A percentile compares a stretch with the other conserved stretches of the same genome.
Evolutionary conservation across 2,888 invertebrate species (phyloP).

Genomic region (Chouioia cunea): DNA sequence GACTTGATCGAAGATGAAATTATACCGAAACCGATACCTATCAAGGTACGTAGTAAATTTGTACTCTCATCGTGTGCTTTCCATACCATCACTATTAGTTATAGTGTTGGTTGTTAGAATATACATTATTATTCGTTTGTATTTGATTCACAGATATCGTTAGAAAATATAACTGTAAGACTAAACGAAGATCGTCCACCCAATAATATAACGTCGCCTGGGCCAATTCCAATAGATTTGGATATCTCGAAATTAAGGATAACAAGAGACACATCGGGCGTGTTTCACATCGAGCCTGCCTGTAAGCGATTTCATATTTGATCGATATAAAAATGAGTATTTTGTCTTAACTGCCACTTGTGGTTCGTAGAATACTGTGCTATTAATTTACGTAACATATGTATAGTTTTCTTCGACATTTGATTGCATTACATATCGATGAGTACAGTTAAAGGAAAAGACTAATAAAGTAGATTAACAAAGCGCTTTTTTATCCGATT

Average conservation of each 20-base stretch:
- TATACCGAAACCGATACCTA: slow-evolving; percentile 82
- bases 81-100: too few relatives aligned
- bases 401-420: slow-evolving; percentile 14
- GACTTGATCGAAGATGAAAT: slow-evolving; percentile 92
- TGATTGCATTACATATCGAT: slow-evolving; percentile 23
- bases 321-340: slow-evolving; percentile 12
- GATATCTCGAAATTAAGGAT: slow-evolving; percentile 79
- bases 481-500: slow-evolving; percentile 33
- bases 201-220: slow-evolving; percentile 84
- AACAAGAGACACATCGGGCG: slow-evolving; percentile 79
- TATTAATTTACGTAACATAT: slow-evolving; percentile 25
- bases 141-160: slow-evolving; percentile 72
- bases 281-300: slow-evolving; percentile 79
- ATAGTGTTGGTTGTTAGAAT: too few relatives aligned
- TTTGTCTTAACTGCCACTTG: slow-evolving; percentile 57
- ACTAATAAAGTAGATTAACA: slow-evolving; percentile 26
- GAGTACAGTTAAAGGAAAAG: not conserved
- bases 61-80: too few relatives aligned
- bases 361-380: slow-evolving; percentile 44
- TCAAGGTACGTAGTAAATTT: slow-evolving; percentile 77
- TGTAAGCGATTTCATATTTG: slow-evolving; percentile 53
- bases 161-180: slow-evolving; percentile 82
- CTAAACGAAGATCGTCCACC: slow-evolving; percentile 88
- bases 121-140: too few relatives aligned
- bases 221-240: slow-evolving; percentile 83